phyloP scores from a whole-genome alignment of 1,140 invertebrate species.

The Cherax quadricarinatus region DNA sequence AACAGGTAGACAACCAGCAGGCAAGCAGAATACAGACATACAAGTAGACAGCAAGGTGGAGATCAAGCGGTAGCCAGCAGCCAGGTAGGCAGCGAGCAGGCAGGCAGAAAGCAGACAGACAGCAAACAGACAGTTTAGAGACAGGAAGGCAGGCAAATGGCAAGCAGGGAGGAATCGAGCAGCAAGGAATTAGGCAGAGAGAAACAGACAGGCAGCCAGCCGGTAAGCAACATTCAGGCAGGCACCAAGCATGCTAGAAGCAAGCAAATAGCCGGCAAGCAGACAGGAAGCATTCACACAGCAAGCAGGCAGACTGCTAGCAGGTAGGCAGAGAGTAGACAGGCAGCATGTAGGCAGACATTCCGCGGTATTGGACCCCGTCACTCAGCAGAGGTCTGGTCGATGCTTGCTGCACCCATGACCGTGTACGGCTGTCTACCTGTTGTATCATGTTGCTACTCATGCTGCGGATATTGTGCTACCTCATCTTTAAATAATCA shows the following conservation, averaged over 20 bases:
- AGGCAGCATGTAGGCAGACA: background rate
- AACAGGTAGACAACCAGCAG: too few species aligned
- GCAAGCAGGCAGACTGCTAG: background rate
- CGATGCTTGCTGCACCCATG: background rate
- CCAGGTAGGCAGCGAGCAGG: background rate
- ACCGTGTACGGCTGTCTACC: background rate
- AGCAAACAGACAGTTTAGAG: background rate
- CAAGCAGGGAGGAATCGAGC: background rate
- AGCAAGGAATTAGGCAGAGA: too few species aligned
- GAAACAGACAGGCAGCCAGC: background rate
- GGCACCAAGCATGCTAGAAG: too few species aligned
- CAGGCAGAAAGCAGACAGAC: too few species aligned
- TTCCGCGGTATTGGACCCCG: background rate
- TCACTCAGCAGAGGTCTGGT: background rate
- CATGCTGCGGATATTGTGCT: too few species aligned
- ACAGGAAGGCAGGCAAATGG: background rate
- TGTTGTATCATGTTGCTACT: background rate
- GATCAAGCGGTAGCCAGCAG: background rate
- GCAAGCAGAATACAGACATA: too few species aligned
- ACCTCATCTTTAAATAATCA: too few species aligned
- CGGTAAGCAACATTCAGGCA: background rate
- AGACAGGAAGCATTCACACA: background rate
- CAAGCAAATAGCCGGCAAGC: too few species aligned
- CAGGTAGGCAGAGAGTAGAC: background rate
- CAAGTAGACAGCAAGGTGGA: background rate